Percentiles rank a stretch among this genome's conserved stretches.
Conservation (phyloP, 2,113 vertebrate genomes). For the Climacteris rufus region DNA sequence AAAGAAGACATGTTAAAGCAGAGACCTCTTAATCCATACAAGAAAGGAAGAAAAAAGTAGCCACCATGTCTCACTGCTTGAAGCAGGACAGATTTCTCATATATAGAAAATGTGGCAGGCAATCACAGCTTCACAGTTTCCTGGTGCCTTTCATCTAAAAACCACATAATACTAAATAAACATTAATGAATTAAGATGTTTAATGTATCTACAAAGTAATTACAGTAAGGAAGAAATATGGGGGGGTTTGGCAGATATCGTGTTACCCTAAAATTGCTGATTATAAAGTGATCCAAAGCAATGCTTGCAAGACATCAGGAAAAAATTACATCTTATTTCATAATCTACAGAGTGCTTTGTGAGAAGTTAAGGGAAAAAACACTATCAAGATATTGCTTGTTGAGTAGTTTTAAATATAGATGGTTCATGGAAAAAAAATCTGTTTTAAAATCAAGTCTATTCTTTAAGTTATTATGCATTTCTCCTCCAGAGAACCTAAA, state of each 20-base stretch:
- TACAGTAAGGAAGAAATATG: neutral
- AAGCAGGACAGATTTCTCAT: neutral
- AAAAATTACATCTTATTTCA: neutral
- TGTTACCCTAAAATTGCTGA: neutral
- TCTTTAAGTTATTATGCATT: neutral
- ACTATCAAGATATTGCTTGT: neutral
- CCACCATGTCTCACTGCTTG: neutral
- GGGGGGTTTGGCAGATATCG: constrained; percentile 4
- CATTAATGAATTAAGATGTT: neutral
- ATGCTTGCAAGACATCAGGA: neutral
- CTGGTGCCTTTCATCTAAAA: neutral
- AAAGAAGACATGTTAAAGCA: neutral
- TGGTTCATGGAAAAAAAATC: neutral
- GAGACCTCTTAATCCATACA: neutral
- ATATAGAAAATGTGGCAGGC: neutral
- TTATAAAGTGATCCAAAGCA: neutral
- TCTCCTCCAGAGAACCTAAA: neutral
- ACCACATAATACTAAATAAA: neutral
- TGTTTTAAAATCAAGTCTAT: neutral
- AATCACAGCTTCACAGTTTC: neutral
- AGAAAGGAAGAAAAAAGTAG: neutral
- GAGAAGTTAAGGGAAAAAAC: neutral
- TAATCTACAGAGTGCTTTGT: neutral
- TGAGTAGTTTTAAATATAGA: neutral
- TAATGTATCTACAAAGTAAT: neutral